Base-by-base conservation (phyloP, 2,797 vertebrate genomes). In the Corythornis leucogaster region DNA sequence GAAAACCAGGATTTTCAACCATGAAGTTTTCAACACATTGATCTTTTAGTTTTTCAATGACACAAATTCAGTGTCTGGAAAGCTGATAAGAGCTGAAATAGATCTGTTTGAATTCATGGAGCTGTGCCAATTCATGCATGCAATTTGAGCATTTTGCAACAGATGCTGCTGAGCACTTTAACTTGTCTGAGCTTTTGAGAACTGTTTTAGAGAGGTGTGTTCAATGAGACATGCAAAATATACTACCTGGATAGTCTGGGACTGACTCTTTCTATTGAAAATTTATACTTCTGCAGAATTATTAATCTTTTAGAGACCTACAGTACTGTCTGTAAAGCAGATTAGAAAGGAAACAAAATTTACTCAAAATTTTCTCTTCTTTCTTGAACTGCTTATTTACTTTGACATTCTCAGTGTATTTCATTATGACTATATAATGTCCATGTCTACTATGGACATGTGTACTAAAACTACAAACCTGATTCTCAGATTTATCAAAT, bases 1-100 rank as follows among this genome's bases (percentile, higher is more conserved):
- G 35, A 54, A 80, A 69, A 54, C 40, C 4, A 21, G 15, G 2
- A 55, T 62, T 90, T 73, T 91, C 24, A 85, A n/a, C 6, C 7
- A 48, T 55, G 55, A 46, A 6, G 8, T 83, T 82, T 87, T 74
- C 91, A 88, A 58, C 6, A 66, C 67, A 90, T 54, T 2, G 15
- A 80, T 87, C 75, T 89, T 81, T 64, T 61, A 38, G 48, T 42
- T 86, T 81, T 94, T 82, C 64, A 85, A 4, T 92, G 89, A 75
- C 38, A 67, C 69, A 94, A 92, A 87, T 90, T 57, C 48, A 70
- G 35, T 25, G 40, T 87, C 75, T 94, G 48, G 61, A 89, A 90
- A 95, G 71, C 75, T 93, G 54, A 30, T 73, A 50, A 77, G 75
- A 87, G 80, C 57, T 42, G 64, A 82, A 76, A 80, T 43, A 87